Evolutionary conservation across 2,888 invertebrate species (phyloP).

Genomic region (Trissolcus japonicus): DNA sequence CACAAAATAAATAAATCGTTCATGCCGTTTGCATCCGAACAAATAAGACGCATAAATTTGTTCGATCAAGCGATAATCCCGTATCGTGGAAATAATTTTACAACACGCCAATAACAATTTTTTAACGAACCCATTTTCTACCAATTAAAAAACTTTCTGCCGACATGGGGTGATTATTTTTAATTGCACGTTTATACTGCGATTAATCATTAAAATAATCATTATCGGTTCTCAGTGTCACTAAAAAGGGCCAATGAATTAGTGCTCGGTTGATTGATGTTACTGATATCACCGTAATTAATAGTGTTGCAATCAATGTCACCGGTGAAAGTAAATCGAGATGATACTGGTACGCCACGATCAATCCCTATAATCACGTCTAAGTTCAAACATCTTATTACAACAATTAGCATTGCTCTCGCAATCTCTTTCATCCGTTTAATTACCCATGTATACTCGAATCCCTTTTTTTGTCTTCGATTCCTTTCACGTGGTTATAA

Average conservation of each 20-base stretch:
- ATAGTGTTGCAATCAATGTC: constrained; percentile 54
- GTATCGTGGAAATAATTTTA: too few relatives aligned
- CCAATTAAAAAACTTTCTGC: constrained; percentile 1
- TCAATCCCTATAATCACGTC: constrained; percentile 36
- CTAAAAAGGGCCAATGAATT: constrained; percentile 37
- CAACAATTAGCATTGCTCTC: constrained; percentile 5
- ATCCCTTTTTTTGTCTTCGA: not conserved
- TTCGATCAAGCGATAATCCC: too few relatives aligned
- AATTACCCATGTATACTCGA: constrained; percentile 1
- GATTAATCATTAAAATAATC: constrained; percentile 25
- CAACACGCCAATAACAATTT: too few relatives aligned
- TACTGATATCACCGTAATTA: constrained; percentile 44
- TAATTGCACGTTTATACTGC: not conserved
- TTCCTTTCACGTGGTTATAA: not conserved
- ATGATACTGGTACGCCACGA: constrained; percentile 35
- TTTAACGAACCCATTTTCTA: not conserved
- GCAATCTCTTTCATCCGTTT: not conserved
- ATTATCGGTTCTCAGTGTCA: constrained; percentile 32
- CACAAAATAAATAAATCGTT: too few relatives aligned
- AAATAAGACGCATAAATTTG: too few relatives aligned
- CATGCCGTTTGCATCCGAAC: too few relatives aligned
- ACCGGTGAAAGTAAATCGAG: constrained; percentile 46
- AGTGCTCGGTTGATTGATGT: constrained; percentile 47
- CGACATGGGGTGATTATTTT: not conserved
- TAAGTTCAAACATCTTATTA: constrained; percentile 9